Conservation (phyloP, 2,113 vertebrate genomes). For the Thryonomys swinderianus region DNA sequence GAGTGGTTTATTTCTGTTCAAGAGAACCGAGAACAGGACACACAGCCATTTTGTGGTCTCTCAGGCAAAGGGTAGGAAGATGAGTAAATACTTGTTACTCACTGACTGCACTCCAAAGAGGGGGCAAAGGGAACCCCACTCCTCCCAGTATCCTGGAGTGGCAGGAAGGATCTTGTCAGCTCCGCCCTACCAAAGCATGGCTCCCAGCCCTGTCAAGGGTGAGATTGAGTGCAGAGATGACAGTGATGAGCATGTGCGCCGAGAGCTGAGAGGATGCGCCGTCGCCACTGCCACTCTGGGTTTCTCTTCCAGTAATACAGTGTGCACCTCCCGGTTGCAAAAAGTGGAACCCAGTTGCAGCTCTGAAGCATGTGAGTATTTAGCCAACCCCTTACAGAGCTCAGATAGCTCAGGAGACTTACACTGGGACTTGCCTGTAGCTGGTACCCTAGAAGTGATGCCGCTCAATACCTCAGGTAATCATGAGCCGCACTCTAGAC, state of each 20-base stretch:
- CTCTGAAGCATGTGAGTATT: rapidly evolving
- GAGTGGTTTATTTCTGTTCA: conserved; percentile 12
- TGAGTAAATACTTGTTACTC: background rate
- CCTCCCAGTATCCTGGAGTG: too few relatives aligned
- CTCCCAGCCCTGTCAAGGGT: background rate
- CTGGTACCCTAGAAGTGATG: background rate
- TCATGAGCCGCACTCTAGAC: background rate
- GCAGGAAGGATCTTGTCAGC: background rate
- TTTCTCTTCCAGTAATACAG: background rate
- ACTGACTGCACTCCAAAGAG: background rate
- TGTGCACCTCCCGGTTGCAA: background rate
- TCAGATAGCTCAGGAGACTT: background rate
- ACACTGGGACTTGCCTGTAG: rapidly evolving
- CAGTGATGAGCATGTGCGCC: background rate
- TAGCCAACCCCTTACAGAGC: background rate
- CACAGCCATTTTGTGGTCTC: background rate
- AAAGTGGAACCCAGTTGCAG: background rate
- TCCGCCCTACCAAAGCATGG: rapidly evolving
- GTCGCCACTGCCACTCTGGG: background rate
- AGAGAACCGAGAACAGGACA: background rate
- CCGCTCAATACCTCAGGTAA: rapidly evolving
- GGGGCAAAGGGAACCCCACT: background rate
- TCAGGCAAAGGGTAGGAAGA: background rate
- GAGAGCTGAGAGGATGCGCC: background rate
- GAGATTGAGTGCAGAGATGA: rapidly evolving